These are phyloP conservation scores for Enoplosus armatus DNA, from an alignment of 2,797 vertebrate species.

Conservation along the genomic window DNA sequence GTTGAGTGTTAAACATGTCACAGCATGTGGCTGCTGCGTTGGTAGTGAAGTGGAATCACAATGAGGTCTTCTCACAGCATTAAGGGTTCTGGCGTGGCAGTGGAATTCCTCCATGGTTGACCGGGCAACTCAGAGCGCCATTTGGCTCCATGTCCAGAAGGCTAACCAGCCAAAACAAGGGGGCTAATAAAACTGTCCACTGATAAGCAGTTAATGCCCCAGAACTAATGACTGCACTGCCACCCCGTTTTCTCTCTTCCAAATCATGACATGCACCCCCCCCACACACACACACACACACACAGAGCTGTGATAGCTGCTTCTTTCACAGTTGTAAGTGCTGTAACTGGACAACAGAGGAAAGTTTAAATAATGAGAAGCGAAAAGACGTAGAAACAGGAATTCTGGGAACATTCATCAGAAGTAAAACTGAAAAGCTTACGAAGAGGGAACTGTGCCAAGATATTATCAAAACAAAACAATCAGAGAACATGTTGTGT, in stretches of 20 bases:
- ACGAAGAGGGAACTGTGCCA: not conserved
- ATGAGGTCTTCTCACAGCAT: constrained; percentile 8
- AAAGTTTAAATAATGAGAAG: not conserved
- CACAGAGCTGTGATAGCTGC: constrained; percentile 13
- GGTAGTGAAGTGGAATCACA: constrained; percentile 15
- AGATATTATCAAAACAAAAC: not conserved
- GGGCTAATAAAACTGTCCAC: constrained; percentile 70
- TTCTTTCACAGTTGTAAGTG: not conserved
- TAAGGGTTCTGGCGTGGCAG: constrained; percentile 32
- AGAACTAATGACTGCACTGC: constrained; percentile 72
- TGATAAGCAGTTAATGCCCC: constrained; percentile 74
- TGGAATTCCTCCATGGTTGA: constrained; percentile 56
- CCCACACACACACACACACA: not conserved
- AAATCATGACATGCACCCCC: no score
- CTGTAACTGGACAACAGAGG: not conserved
- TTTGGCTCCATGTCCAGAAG: constrained; percentile 66
- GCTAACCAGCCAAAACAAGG: constrained; percentile 71
- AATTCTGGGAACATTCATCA: not conserved
- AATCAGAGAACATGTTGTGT: not conserved
- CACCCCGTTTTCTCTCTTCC: constrained; percentile 24
- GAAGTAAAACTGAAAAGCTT: not conserved
- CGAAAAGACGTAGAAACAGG: not conserved
- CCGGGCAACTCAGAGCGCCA: constrained; percentile 45
- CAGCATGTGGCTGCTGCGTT: constrained; percentile 18
- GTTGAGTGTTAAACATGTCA: constrained; percentile 1